Percentiles rank a stretch among this genome's conserved stretches.
Conservation (phyloP, 2,888 invertebrate species). For the Electrophaes corylata region DNA sequence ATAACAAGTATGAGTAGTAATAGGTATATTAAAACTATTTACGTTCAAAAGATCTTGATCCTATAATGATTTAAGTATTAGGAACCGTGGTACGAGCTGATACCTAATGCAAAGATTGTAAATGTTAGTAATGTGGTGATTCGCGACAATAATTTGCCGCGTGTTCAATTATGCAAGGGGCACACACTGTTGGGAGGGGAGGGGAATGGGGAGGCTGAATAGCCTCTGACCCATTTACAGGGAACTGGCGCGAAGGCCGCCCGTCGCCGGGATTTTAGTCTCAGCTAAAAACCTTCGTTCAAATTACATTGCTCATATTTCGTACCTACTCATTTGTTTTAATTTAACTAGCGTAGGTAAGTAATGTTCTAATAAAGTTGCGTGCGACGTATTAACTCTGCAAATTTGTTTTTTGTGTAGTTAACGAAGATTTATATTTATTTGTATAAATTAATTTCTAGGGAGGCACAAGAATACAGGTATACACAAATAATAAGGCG, state of each 20-base stretch:
- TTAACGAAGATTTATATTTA: not conserved
- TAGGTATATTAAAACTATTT: too few relatives aligned
- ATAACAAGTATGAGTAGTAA: too few relatives aligned
- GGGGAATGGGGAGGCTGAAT: conserved; percentile 57
- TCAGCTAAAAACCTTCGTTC: conserved; percentile 42
- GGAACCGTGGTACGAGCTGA: not conserved
- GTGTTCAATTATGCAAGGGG: conserved; percentile 80
- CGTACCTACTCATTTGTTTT: conserved; percentile 40
- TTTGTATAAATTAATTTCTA: not conserved
- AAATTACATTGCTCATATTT: conserved; percentile 43
- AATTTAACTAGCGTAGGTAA: conserved; percentile 38
- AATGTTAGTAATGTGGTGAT: conserved; percentile 53
- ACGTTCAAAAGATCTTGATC: too few relatives aligned
- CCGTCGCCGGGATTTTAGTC: conserved; percentile 45
- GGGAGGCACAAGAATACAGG: not conserved
- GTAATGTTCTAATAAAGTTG: conserved; percentile 31
- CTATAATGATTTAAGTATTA: not conserved
- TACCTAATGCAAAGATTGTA: not conserved
- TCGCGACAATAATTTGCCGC: conserved; percentile 78
- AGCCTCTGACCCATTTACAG: conserved; percentile 81
- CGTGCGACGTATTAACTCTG: conserved; percentile 15
- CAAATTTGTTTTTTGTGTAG: not conserved
- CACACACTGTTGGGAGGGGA: conserved; percentile 64
- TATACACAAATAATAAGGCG: too few relatives aligned
- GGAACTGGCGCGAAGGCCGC: conserved; percentile 65